These are phyloP conservation scores for Athripsodes cinereus DNA, from an alignment of 2,888 invertebrate genomes.

Conservation along the genomic window DNA sequence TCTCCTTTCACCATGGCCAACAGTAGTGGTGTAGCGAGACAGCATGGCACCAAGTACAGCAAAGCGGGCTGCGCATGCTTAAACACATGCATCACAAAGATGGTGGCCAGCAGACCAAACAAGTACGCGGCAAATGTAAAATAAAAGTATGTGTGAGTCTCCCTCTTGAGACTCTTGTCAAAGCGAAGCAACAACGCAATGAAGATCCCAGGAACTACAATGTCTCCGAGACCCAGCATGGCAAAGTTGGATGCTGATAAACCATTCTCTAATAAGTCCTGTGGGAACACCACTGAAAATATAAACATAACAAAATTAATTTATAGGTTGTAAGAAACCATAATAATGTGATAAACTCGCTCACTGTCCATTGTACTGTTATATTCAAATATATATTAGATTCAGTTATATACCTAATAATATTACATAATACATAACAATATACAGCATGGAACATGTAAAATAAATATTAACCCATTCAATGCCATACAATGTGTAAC, in stretches of 20 bases:
- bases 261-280: slow-evolving; percentile 92
- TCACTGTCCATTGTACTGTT: too few species aligned
- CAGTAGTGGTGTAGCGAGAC: slow-evolving; percentile 83
- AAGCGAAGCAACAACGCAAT: slow-evolving; percentile 94
- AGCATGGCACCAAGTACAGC: slow-evolving; percentile 94
- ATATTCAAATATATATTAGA: too few species aligned
- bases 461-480: too few species aligned
- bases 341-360: too few species aligned
- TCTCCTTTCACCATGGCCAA: slow-evolving; percentile 88
- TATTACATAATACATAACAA: too few species aligned
- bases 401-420: too few species aligned
- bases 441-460: too few species aligned
- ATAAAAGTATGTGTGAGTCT: slow-evolving; percentile 81
- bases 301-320: too few species aligned
- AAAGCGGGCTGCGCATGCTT: slow-evolving; percentile 98
- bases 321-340: too few species aligned
- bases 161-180: slow-evolving; percentile 81
- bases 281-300: slow-evolving; percentile 89
- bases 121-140: slow-evolving; percentile 91
- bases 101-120: slow-evolving; percentile 86
- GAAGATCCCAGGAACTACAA: slow-evolving; percentile 98
- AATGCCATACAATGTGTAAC: too few species aligned
- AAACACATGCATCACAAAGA: slow-evolving; percentile 96
- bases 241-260: slow-evolving; percentile 90
- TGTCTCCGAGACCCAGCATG: slow-evolving; percentile 98